phyloP scores from a whole-genome alignment of 2,113 vertebrate species.

The Paramormyrops kingsleyae region DNA sequence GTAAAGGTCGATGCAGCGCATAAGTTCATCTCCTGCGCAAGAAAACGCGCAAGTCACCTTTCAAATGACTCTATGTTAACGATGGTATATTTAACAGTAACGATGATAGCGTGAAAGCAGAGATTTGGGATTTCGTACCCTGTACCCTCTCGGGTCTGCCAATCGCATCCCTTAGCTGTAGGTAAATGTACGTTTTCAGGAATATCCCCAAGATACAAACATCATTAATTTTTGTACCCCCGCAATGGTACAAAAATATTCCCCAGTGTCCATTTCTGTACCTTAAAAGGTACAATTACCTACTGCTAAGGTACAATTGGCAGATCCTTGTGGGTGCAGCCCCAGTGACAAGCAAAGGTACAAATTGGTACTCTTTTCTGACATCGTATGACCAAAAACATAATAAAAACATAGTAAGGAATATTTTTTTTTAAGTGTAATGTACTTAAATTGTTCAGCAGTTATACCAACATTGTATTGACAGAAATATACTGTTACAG shows the following conservation, averaged over 20 bases:
- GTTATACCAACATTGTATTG: not conserved
- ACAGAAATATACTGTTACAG: not conserved
- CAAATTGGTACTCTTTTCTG: not conserved
- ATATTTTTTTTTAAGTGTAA: not conserved
- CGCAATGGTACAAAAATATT: not conserved
- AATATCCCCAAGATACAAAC: not conserved
- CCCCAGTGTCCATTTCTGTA: not conserved
- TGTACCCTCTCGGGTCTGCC: not conserved
- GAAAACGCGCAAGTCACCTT: not conserved
- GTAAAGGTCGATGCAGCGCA: slow-evolving; percentile 95
- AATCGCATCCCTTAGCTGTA: not conserved
- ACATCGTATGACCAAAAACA: not conserved
- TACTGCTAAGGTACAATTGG: not conserved
- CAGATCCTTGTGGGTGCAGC: not conserved
- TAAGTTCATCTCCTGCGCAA: slow-evolving; percentile 84
- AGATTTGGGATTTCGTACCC: not conserved
- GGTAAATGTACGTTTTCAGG: not conserved
- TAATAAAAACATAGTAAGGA: not conserved
- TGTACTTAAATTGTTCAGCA: not conserved
- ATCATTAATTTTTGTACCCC: not conserved
- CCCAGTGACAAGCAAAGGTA: not conserved
- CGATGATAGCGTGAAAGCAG: not conserved
- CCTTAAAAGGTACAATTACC: not conserved
- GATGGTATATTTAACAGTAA: not conserved
- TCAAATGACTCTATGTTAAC: not conserved